Conservation (phyloP, 1,140 invertebrate species). For the Zaprionus vittiger region DNA sequence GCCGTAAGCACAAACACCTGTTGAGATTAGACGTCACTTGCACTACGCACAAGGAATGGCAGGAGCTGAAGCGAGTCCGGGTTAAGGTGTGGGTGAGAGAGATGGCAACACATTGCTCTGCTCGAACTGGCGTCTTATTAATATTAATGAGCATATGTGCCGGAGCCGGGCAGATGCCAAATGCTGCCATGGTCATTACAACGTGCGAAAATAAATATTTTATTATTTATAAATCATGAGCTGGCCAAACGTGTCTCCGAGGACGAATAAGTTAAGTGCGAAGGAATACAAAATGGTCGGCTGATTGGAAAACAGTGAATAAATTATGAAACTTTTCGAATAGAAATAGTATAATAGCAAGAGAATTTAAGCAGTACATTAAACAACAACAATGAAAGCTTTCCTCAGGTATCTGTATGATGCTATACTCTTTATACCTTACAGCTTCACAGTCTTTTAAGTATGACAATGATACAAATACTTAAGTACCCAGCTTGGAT, state of each 20-base stretch:
- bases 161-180: constrained; percentile 55
- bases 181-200: constrained; percentile 62
- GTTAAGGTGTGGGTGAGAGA: not conserved
- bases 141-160: constrained; percentile 76
- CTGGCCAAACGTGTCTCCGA: constrained; percentile 34
- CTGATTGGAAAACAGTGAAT: constrained; percentile 1
- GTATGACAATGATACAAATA: no score
- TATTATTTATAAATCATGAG: constrained; percentile 82
- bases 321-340: not conserved
- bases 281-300: constrained; percentile 8
- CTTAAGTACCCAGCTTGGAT: no score
- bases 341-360: not conserved
- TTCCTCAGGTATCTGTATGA: not conserved
- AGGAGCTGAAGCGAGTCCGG: not conserved
- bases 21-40: constrained; percentile 55
- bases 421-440: not conserved
- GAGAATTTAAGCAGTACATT: not conserved
- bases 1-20: constrained; percentile 64
- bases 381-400: not conserved
- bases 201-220: constrained; percentile 81
- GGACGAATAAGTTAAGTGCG: constrained; percentile 16
- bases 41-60: not conserved
- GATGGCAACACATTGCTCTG: constrained; percentile 4
- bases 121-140: constrained; percentile 62
- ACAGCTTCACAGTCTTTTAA: no score